Percentiles rank a stretch among this genome's conserved stretches.
Conservation (phyloP, 2,797 vertebrate species). For the Sebastes itinus region DNA sequence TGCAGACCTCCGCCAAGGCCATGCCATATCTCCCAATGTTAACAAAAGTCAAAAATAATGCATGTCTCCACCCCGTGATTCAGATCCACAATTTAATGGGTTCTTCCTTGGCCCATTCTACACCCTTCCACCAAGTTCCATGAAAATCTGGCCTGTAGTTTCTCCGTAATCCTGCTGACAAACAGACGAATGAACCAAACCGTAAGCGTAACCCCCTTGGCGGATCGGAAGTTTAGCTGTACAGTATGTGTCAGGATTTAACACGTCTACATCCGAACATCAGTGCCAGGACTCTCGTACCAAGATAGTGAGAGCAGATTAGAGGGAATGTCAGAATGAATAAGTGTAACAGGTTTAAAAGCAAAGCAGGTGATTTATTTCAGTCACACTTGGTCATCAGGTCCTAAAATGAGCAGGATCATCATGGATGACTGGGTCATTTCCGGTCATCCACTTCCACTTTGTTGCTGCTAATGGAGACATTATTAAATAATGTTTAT, state of each 20-base stretch:
- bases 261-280: neutral
- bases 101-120: too few species aligned
- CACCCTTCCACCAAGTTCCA: neutral
- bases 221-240: neutral
- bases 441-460: neutral
- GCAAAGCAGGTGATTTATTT: neutral
- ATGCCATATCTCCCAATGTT: neutral
- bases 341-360: neutral
- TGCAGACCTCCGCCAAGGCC: accelerated
- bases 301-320: neutral
- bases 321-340: neutral
- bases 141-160: neutral
- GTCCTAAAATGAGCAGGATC: too few species aligned
- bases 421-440: neutral
- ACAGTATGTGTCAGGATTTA: neutral
- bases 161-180: neutral
- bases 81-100: neutral
- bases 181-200: neutral
- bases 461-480: neutral
- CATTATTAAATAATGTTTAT: neutral
- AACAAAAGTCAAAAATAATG: neutral
- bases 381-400: neutral
- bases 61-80: neutral
- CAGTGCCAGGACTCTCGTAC: neutral
- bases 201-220: neutral